Evolutionary conservation across 30 jellyfish, hydroid and myxozoan species (phyloP), one percentile per base, ranked within the genome.

Genomic region (Pelagia noctiluca): DNA sequence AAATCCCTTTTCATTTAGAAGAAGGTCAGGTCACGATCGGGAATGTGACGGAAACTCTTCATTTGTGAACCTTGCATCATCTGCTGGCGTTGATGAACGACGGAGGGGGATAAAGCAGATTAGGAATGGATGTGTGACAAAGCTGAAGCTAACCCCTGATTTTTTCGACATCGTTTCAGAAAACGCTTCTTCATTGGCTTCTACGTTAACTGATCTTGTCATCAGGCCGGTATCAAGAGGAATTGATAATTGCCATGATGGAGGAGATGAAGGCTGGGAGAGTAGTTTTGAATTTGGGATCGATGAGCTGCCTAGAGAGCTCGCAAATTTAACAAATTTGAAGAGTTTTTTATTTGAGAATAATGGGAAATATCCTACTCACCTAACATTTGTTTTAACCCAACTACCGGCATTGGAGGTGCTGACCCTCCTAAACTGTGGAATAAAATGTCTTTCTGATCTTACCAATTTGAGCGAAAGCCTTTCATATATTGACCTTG

Each of bases 401-500:
- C 30, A 25, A 10, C 16, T 82, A 73, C 19, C 2, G 11, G 61
- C 33, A 3, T 21, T 82, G 28, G 28, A 68, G 35, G 46, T 71
- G 30, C 70, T 82, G 0, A n/a, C 42, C 23, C 63, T 82, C 30
- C 86, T 37, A 23, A 63, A 69, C 29, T 82, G 92, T 69, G 86
- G 86, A 2, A 49, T 50, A 0, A 24, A 28, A 37, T 10, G 38
- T 47, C 66, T 47, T 26, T 65, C 36, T 1, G 32, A 33, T 29
- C 22, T 31, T 8, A 11, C 32, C 62, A 32, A 3, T 46, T 24
- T 10, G 23, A 71, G 46, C 28, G 36, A 52, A 3, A 64, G 23
- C 21, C 76, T 92, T 7, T 46, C 67, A 16, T 36, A 22, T 28
- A 54, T 86, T 0, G 97, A 85, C 48, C 62, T 86, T 42, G 42